phyloP scores from a whole-genome alignment of 2,113 vertebrate genomes.

The Eleginops maclovinus region DNA sequence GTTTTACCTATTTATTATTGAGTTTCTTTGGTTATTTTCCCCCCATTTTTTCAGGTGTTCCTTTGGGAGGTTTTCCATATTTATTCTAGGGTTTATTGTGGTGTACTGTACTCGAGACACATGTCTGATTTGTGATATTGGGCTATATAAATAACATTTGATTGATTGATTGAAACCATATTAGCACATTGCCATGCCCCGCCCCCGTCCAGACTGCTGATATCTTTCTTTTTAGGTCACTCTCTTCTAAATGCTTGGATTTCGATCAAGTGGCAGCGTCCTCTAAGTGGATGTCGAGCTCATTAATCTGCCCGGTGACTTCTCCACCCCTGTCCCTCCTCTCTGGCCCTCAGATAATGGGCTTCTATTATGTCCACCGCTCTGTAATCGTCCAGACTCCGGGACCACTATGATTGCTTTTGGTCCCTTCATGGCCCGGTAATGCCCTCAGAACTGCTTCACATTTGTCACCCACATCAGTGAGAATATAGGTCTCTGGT shows the following conservation, averaged over 20 bases:
- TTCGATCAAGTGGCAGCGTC: constrained; percentile 14
- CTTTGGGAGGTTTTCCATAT: no score
- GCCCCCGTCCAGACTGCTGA: neutral
- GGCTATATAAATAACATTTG: no score
- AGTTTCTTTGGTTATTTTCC: neutral
- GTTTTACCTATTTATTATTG: no score
- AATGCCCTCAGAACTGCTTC: constrained; percentile 32
- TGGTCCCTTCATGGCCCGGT: constrained; percentile 19
- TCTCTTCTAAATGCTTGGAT: constrained; percentile 45
- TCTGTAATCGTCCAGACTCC: constrained; percentile 47
- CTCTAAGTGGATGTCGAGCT: constrained; percentile 37
- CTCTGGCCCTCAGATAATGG: constrained; percentile 54
- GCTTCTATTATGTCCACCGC: constrained; percentile 34
- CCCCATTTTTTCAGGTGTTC: neutral
- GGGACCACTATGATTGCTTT: constrained; percentile 22
- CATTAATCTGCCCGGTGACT: constrained; percentile 62
- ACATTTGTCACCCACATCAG: constrained; percentile 29
- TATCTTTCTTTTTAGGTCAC: constrained; percentile 25
- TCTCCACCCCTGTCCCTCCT: constrained; percentile 48
- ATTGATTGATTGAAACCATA: no score
- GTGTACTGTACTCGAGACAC: no score
- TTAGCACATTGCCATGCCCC: neutral
- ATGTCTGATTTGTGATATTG: no score
- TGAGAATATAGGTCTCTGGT: constrained; percentile 41
- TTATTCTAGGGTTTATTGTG: no score